These are phyloP conservation scores for Flexamia atlantica DNA, from an alignment of 2,888 invertebrate genomes.

Conservation along the genomic window DNA sequence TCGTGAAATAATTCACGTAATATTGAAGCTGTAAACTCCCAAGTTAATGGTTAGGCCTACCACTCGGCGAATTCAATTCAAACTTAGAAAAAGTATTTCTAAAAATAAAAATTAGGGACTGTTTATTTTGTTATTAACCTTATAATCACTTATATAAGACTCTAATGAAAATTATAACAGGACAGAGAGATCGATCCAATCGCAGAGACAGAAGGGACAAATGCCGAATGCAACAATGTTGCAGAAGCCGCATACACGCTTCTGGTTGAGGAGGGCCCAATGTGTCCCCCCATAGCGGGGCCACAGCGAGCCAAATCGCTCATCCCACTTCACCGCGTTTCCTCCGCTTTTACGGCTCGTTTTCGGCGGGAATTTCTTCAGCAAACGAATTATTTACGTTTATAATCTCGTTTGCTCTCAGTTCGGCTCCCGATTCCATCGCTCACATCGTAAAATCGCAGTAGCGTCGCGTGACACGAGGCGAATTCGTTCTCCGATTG, in stretches of 20 bases:
- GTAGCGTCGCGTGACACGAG: slow-evolving; percentile 5
- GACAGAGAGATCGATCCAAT: background rate
- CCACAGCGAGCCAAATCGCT: slow-evolving; percentile 14
- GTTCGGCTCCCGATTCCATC: background rate
- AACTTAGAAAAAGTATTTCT: too few relatives aligned
- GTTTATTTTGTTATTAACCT: too few relatives aligned
- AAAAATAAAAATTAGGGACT: too few relatives aligned
- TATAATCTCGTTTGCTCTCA: background rate
- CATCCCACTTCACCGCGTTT: background rate
- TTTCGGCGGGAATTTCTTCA: background rate
- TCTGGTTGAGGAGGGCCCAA: slow-evolving; percentile 17
- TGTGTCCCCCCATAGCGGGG: slow-evolving; percentile 42
- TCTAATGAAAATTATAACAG: background rate
- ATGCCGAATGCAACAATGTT: slow-evolving; percentile 46
- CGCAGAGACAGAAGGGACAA: slow-evolving; percentile 7
- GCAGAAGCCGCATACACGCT: slow-evolving; percentile 43
- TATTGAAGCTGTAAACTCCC: too few relatives aligned
- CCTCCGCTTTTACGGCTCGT: background rate
- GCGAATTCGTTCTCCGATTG: background rate
- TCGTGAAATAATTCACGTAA: too few relatives aligned
- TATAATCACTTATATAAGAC: too few relatives aligned
- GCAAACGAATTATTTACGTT: background rate
- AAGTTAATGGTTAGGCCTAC: too few relatives aligned
- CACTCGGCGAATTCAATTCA: too few relatives aligned
- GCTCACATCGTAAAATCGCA: background rate